These are phyloP conservation scores for Paracentrotus lividus DNA, from an alignment of 53 echinoderm and acorn worm genomes.

Conservation along the genomic window DNA sequence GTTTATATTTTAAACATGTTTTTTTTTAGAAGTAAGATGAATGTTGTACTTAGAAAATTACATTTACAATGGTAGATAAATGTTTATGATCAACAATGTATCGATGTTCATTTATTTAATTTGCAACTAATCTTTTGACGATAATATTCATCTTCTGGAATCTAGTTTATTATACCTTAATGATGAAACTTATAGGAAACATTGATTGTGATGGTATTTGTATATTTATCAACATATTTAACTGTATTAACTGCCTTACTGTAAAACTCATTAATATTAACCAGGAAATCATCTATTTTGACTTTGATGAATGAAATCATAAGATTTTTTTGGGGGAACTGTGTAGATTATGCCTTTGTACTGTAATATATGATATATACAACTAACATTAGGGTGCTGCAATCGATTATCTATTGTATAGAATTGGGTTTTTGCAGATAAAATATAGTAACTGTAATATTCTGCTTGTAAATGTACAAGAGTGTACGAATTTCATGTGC, in stretches of 20 bases:
- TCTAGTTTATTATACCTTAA: not conserved
- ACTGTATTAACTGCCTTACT: constrained; percentile 13
- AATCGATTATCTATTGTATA: not conserved
- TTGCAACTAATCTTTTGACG: not conserved
- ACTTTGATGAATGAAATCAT: not conserved
- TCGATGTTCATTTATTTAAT: not conserved
- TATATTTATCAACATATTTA: not conserved
- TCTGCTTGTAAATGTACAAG: not conserved
- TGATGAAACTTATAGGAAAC: not conserved
- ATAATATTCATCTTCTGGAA: not conserved
- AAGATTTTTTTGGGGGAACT: not conserved
- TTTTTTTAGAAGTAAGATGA: not conserved
- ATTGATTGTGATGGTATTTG: not conserved
- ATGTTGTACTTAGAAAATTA: not conserved
- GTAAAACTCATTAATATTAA: not conserved
- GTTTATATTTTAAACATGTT: not conserved
- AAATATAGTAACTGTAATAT: not conserved
- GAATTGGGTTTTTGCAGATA: not conserved
- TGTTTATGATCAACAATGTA: not conserved
- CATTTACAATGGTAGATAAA: not conserved
- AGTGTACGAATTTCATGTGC: no score
- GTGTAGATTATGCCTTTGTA: not conserved
- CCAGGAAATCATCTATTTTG: not conserved
- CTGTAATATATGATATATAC: not conserved
- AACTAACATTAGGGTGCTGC: not conserved